These are phyloP conservation scores for Vireo griseus DNA, from an alignment of 2,797 vertebrate genomes.

Conservation along the genomic window DNA sequence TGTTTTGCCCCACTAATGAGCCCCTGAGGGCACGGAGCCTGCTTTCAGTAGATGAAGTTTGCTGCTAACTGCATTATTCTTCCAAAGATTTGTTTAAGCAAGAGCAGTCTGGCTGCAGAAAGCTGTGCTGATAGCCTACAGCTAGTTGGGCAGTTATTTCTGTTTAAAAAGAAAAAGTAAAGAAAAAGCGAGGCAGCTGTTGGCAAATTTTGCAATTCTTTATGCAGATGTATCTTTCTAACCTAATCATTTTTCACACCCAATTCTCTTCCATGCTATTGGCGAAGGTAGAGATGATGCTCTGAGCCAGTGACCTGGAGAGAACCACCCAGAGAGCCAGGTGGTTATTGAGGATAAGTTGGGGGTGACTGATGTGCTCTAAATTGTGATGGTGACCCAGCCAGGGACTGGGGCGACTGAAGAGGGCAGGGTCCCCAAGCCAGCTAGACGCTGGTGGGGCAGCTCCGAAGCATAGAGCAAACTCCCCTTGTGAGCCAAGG, in stretches of 20 bases:
- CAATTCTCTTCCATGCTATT: neutral
- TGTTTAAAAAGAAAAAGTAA: neutral
- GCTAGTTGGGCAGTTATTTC: neutral
- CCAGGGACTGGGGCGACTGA: too few species aligned
- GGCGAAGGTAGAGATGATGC: neutral
- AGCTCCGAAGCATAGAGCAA: too few species aligned
- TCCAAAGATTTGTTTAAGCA: neutral
- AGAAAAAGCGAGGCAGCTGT: neutral
- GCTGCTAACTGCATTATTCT: neutral
- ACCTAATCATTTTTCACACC: neutral
- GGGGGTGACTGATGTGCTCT: neutral
- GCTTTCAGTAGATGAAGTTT: neutral
- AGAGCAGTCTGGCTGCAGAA: neutral
- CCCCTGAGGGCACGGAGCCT: rapidly evolving
- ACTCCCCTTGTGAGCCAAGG: too few species aligned
- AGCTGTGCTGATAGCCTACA: neutral
- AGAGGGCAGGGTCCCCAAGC: too few species aligned
- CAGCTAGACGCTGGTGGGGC: too few species aligned
- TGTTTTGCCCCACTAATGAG: slow-evolving; percentile 3
- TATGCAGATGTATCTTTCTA: neutral
- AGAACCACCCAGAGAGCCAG: neutral
- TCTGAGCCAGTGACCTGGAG: neutral
- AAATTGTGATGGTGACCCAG: neutral
- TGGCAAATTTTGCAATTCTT: neutral
- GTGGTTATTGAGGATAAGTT: neutral